Evolutionary conservation across 2,888 invertebrate genomes (phyloP).

Genomic region (Pyralis farinalis): DNA sequence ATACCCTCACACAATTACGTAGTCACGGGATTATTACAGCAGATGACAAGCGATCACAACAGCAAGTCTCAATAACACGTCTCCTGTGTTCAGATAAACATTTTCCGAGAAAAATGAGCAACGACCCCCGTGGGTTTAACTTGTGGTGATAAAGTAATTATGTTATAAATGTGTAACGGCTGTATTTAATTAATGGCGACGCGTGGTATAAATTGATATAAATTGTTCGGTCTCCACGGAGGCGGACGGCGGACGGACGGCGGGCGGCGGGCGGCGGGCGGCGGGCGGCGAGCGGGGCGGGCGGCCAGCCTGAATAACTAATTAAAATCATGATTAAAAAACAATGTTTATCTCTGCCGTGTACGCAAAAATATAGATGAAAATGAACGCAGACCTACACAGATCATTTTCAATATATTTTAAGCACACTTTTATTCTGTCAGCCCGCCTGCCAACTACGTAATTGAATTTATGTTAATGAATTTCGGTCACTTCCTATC

Average conservation of each 20-base stretch:
- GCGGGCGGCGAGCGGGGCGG: background rate
- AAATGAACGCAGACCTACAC: too few species aligned
- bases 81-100: background rate
- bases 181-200: slow-evolving; percentile 22
- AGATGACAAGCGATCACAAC: too few species aligned
- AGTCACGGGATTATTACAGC: too few species aligned
- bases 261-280: background rate
- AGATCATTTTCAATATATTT: too few species aligned
- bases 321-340: slow-evolving; percentile 12
- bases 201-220: slow-evolving; percentile 32
- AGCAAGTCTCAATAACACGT: background rate
- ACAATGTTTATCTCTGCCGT: background rate
- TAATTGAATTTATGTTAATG: too few species aligned
- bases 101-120: background rate
- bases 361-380: too few species aligned
- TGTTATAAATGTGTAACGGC: background rate
- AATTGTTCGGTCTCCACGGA: slow-evolving; percentile 17
- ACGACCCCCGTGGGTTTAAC: background rate
- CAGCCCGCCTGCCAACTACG: too few species aligned
- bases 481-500: too few species aligned
- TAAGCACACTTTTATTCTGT: too few species aligned
- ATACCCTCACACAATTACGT: too few species aligned
- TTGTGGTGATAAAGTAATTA: slow-evolving; percentile 10
- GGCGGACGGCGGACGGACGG: background rate
- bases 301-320: background rate